phyloP scores from a whole-genome alignment of 2,113 vertebrate species.

The Cricetomys ansorgei region DNA sequence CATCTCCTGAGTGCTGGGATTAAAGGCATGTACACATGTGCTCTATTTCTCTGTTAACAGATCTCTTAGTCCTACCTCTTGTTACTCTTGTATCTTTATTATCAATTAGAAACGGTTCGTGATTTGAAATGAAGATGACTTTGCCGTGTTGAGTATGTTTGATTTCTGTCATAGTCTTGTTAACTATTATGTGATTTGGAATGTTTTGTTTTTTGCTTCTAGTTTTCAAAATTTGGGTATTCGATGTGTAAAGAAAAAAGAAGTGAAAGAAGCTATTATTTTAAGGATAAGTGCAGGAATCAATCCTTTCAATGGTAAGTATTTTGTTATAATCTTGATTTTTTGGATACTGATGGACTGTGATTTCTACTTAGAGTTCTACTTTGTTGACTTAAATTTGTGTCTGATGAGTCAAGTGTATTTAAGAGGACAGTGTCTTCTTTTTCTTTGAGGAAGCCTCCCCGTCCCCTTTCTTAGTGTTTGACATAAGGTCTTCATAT shows the following conservation, averaged over 20 bases:
- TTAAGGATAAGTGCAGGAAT: conserved; percentile 93
- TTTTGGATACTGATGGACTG: conserved; percentile 26
- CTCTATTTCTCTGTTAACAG: conserved; percentile 27
- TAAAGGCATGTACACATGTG: not conserved
- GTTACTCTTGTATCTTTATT: not conserved
- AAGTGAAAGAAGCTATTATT: conserved; percentile 95
- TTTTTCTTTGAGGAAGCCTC: not conserved
- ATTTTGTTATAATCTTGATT: conserved; percentile 31
- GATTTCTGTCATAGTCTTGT: conserved; percentile 14
- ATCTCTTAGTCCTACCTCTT: not conserved
- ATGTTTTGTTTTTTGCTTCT: conserved; percentile 68
- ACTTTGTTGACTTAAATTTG: conserved; percentile 9
- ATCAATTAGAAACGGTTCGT: not conserved
- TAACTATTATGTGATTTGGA: conserved; percentile 48
- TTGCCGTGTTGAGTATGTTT: not conserved
- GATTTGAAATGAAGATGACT: not conserved
- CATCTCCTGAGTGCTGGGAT: not conserved
- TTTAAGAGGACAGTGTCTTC: not conserved
- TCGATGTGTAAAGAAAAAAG: conserved; percentile 97
- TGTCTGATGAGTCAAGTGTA: conserved; percentile 10
- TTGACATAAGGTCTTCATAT: not conserved
- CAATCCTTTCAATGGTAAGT: conserved; percentile 95
- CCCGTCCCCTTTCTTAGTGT: not conserved
- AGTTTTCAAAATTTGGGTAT: conserved; percentile 99
- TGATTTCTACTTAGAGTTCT: conserved; percentile 52